Conservation (phyloP, 2,888 invertebrate species). For the Sarcophaga variegata region DNA sequence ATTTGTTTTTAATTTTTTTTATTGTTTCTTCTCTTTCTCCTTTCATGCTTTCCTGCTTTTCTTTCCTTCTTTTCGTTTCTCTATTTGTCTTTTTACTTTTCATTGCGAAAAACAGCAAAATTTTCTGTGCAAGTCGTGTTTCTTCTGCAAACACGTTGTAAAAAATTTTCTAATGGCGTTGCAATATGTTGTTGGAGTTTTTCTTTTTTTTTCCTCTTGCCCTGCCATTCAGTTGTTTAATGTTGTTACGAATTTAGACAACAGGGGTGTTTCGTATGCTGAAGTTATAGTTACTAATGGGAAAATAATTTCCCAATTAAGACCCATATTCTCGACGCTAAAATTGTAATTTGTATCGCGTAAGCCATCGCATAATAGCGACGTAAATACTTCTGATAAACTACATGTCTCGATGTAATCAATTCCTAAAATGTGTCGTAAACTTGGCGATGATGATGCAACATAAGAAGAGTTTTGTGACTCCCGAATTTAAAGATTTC, state of each 20-base stretch:
- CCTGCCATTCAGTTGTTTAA: constrained; percentile 8
- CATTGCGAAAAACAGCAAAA: background rate
- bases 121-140: constrained; percentile 9
- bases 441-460: too few relatives aligned
- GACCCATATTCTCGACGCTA: too few relatives aligned
- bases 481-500: too few relatives aligned
- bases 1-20: constrained; percentile 66
- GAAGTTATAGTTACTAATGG: too few relatives aligned
- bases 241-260: background rate
- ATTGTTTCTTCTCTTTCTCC: background rate
- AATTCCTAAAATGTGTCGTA: too few relatives aligned
- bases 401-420: too few relatives aligned
- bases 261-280: background rate
- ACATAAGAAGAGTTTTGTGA: too few relatives aligned
- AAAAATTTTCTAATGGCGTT: constrained; percentile 66
- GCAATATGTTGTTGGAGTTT: constrained; percentile 60
- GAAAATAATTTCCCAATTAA: too few relatives aligned
- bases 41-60: background rate
- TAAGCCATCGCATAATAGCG: too few relatives aligned
- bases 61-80: background rate
- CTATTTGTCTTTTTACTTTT: constrained; percentile 43
- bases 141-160: constrained; percentile 18
- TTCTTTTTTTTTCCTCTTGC: background rate
- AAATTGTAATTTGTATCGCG: too few relatives aligned
- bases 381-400: too few relatives aligned